Evolutionary conservation across 2,888 invertebrate species (phyloP), one percentile per base, ranked within the genome.

Genomic region (Polyommatus iphigenia): DNA sequence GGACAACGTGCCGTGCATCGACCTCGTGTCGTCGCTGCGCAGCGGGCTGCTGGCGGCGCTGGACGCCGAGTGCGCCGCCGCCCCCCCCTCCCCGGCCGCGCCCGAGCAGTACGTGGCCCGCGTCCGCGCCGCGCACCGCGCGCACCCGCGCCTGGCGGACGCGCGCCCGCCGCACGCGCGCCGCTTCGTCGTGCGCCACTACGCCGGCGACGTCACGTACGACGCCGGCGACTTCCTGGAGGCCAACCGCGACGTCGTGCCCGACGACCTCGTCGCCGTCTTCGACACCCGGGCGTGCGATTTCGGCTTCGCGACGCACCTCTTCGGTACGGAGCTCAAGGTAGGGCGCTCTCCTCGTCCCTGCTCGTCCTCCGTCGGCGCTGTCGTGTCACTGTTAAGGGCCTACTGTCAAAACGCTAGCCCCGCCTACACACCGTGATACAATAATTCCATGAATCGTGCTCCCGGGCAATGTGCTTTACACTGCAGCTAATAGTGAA

Each of bases 291-390:
- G 98, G 85, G 96, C 96, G 78, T 99, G 99, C 91, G 98, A 98
- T 88, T 99, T 99, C 90, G 99, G 99, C n/a, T 99, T 99, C 90
- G 99, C 98, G 0, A 98, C 98, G 24, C 98, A 99, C 88, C 94
- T 99, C n/a, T 99, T 99, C 88, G 98, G 98, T 0, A 96, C 97
- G 78, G 99, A 99, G 89, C 93, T 99, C 80, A 98, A 98, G 93
- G 90, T 89, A 20, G 41, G 36, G n/a, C 3, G 15, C 3, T 18
- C 15, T 4, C 50, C 50, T 50, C 50, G 18, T 78, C 18, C 29
- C 20, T 3, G 54, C 10, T 46, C 46, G 18, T 76, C 13, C 32
- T 62, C 24, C 1, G 10, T 24, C 15, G 13, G 62, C 50, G 15
- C 0, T 29, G 2, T 20, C 20, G 20, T 50, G 20, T 46, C 15